Conservation (phyloP, 2,888 invertebrate species). For the Bombylius discolor region DNA sequence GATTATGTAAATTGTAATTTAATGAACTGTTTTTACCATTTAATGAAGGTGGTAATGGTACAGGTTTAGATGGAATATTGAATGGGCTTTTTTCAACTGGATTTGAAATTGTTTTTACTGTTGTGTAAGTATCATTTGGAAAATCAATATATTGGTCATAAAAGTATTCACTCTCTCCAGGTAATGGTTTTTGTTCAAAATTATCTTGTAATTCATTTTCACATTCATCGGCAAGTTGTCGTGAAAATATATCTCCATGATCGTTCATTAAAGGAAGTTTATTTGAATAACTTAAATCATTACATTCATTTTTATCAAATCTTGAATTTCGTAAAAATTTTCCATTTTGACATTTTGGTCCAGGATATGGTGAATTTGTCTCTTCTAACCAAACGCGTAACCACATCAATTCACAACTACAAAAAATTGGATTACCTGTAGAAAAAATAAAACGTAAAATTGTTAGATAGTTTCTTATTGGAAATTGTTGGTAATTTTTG, state of each 20-base stretch:
- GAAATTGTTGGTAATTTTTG: too few relatives aligned
- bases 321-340: slow-evolving; percentile 59
- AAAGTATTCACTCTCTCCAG: slow-evolving; percentile 68
- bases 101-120: neutral
- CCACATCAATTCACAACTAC: slow-evolving; percentile 74
- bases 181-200: slow-evolving; percentile 45
- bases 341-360: slow-evolving; percentile 69
- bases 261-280: slow-evolving; percentile 49
- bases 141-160: slow-evolving; percentile 75
- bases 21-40: slow-evolving; percentile 39
- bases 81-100: neutral
- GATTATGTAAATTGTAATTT: slow-evolving; percentile 33
- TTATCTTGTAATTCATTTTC: slow-evolving; percentile 38
- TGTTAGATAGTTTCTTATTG: too few relatives aligned
- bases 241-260: slow-evolving; percentile 55
- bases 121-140: slow-evolving; percentile 43
- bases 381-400: slow-evolving; percentile 70
- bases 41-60: slow-evolving; percentile 36
- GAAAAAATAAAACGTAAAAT: neutral
- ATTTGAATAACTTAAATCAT: slow-evolving; percentile 29
- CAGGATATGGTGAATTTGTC: slow-evolving; percentile 48
- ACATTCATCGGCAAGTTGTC: slow-evolving; percentile 42
- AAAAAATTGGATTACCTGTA: slow-evolving; percentile 68
- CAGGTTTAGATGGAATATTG: neutral
- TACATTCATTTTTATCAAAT: slow-evolving; percentile 56